A percentile compares a stretch with the other conserved stretches of the same genome.
These are phyloP conservation scores for Nomada ferruginata DNA, from an alignment of 2,888 invertebrate species.

Conservation along the genomic window DNA sequence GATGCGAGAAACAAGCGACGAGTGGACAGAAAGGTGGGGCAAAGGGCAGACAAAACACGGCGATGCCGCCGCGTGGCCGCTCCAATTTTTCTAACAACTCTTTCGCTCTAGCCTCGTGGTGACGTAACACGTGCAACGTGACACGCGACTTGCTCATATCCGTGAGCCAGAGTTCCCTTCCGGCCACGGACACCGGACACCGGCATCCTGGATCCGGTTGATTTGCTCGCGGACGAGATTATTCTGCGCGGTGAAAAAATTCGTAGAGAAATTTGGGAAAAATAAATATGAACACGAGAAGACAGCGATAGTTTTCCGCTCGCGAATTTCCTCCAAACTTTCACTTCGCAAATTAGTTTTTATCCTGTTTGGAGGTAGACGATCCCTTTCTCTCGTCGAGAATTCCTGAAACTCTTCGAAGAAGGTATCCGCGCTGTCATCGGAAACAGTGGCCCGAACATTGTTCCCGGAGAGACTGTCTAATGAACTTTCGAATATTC, in stretches of 20 bases:
- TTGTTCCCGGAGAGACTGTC: too few species aligned
- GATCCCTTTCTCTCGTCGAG: too few species aligned
- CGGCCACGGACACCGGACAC: conserved; percentile 75
- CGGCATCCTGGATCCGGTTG: conserved; percentile 73
- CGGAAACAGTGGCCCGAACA: too few species aligned
- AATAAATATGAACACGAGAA: too few species aligned
- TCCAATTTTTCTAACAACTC: conserved; percentile 23
- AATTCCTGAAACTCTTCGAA: too few species aligned
- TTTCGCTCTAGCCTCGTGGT: conserved; percentile 15
- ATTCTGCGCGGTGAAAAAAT: conserved; percentile 27
- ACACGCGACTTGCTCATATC: conserved; percentile 51
- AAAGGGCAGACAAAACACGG: conserved; percentile 3
- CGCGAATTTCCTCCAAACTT: too few species aligned
- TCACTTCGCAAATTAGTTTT: too few species aligned
- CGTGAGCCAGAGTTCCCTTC: conserved; percentile 67
- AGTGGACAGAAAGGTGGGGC: too few species aligned
- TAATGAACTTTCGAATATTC: neutral
- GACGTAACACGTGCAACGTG: conserved; percentile 53
- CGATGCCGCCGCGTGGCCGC: conserved; percentile 1
- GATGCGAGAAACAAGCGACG: conserved; percentile 11
- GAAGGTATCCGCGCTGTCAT: too few species aligned
- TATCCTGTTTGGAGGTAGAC: too few species aligned
- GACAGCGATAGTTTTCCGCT: too few species aligned
- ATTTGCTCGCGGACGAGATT: conserved; percentile 60
- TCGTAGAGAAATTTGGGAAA: conserved; percentile 25